Evolutionary conservation across 2,888 invertebrate genomes (phyloP), one percentile per base, ranked within the genome.

Genomic region (Drosophila maculinotata): DNA sequence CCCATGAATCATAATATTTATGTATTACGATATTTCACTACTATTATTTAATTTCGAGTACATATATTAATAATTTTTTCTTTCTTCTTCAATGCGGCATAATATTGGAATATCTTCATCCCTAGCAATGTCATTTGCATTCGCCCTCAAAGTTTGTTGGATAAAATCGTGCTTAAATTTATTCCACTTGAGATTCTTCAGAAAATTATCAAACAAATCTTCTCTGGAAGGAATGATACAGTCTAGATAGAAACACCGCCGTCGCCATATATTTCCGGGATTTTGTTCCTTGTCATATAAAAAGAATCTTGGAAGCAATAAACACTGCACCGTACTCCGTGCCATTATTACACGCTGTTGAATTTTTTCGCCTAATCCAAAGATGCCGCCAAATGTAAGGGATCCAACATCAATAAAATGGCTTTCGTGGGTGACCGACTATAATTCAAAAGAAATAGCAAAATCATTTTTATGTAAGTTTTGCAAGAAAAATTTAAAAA

Each of bases 291-390:
- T 93, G 74, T 94, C 94, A 33, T 94, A 86, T 14, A 96, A 91
- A 94, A 95, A 96, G 79, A 94, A 94, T 65, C 94, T 93, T 0
- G 96, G 96, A 57, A 96, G 90, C 31, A 95, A 90, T 83, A 96
- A 92, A 75, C 95, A 95, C 73, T 93, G 93, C 4, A 94, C 94
- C 0, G 93, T 93, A 0, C 93, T 93, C 36, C 93, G 87, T 0
- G 96, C 94, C 48, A 95, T 92, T 23, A 96, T 93, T 4, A 95
- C 93, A 10, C 95, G 93, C 86, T 95, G 93, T 1, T 93, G 91
- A 92, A 94, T 93, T 60, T 93, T 92, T 89, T 96, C 96, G 0
- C 95, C 95, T 36, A 96, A 92, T 3, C 95, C 95, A 76, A 96
- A 96, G 70, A 91, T 89, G 0, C 89, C 88, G 9, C 91, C 91